phyloP scores from a whole-genome alignment of 2,797 vertebrate genomes.

The Arrhamphus sclerolepis region DNA sequence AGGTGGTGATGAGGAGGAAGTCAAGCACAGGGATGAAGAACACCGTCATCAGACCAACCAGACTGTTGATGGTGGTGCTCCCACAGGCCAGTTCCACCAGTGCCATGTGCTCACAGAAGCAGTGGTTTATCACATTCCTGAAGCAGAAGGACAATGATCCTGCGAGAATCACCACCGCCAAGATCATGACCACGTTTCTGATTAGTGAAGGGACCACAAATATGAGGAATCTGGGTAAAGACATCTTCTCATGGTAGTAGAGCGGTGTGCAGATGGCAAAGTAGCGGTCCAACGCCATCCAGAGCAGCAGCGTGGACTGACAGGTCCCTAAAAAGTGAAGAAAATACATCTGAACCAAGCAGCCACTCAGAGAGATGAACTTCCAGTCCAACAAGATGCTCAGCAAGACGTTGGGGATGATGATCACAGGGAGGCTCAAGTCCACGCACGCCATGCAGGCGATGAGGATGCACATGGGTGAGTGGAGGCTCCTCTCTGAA shows the following conservation, averaged over 20 bases:
- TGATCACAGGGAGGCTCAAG: slow-evolving; percentile 53
- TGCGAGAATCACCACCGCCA: slow-evolving; percentile 42
- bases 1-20: slow-evolving; percentile 62
- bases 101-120: slow-evolving; percentile 81
- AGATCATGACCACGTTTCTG: slow-evolving; percentile 38
- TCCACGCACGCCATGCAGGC: slow-evolving; percentile 57
- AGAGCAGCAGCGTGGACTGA: slow-evolving; percentile 75
- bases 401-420: slow-evolving; percentile 62
- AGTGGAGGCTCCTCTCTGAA: slow-evolving; percentile 53
- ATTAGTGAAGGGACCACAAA: slow-evolving; percentile 34
- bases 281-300: slow-evolving; percentile 77
- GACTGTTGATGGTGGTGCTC: slow-evolving; percentile 47
- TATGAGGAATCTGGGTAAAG: slow-evolving; percentile 23
- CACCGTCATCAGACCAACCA: slow-evolving; percentile 59
- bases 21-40: slow-evolving; percentile 62
- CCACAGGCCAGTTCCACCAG: slow-evolving; percentile 71
- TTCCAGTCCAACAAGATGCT: slow-evolving; percentile 61
- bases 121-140: slow-evolving; percentile 64
- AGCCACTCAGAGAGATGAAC: slow-evolving; percentile 51
- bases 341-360: slow-evolving; percentile 61
- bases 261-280: slow-evolving; percentile 72
- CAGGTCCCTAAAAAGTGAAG: slow-evolving; percentile 52
- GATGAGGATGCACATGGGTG: slow-evolving; percentile 78
- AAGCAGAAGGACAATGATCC: slow-evolving; percentile 56
- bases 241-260: slow-evolving; percentile 45